Evolutionary conservation across 2,797 vertebrate genomes (phyloP), one percentile per base, ranked within the genome.

Genomic region (Tachyglossus aculeatus): DNA sequence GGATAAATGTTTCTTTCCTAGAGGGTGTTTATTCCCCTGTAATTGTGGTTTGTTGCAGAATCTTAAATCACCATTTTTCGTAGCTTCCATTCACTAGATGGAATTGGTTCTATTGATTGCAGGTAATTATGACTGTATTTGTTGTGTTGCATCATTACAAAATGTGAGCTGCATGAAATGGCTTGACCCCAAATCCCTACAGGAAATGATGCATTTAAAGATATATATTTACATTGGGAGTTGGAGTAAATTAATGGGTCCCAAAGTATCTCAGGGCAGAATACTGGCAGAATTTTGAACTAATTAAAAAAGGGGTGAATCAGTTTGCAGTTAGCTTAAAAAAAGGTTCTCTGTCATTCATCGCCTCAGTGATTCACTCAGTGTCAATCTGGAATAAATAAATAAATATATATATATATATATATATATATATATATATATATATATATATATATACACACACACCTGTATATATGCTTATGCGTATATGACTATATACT

Each of bases 71-170:
- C 29, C 41, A 22, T 84, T 89, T 90, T 86, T 90, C 85, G 69
- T 55, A 84, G 40, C 43, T 79, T 53, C 18, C 47, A 53, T 60
- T 77, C 63, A 76, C 33, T 36, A 55, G 78, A 78, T 78, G 61
- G 61, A 89, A 88, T 80, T 81, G 77, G 58, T 67, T 83, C 2
- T 85, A 84, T 85, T 84, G 78, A 91, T 84, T 87, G 18, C 16
- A 81, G 67, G 60, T 85, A 90, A 89, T 86, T 89, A 86, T 63
- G 84, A 88, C 75, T 81, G 43, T 74, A 78, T 88, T 87, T 86
- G 18, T 78, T 75, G 66, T 62, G 51, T 73, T 82, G 61, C 24
- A 61, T 74, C 59, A 65, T 52, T 71, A 76, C 11, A 40, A 45
- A 29, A 83, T 64, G 39, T 64, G 29, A 27, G 39, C 78, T 48